Evolutionary conservation across 2,797 vertebrate genomes (phyloP).

Genomic region (Cynopterus sphinx): DNA sequence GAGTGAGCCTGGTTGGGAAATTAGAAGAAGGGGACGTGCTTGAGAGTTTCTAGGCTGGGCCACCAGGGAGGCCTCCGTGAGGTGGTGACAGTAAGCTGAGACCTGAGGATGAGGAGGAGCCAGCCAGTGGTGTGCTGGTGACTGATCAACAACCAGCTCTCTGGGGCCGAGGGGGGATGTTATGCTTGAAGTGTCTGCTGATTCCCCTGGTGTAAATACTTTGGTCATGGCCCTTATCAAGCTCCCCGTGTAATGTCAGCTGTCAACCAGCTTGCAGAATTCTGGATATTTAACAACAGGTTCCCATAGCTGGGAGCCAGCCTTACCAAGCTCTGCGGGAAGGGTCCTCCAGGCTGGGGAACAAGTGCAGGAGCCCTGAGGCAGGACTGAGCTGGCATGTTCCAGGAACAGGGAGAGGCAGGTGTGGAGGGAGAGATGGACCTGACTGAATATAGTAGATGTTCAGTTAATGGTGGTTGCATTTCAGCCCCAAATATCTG

Average conservation of each 20-base stretch:
- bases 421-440: not conserved
- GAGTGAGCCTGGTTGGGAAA: not conserved
- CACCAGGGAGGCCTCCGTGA: not conserved
- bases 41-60: not conserved
- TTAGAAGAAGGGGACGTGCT: rapidly evolving
- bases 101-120: not conserved
- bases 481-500: not conserved
- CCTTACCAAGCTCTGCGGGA: not conserved
- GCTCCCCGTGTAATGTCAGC: not conserved
- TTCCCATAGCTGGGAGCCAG: not conserved
- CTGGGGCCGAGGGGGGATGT: rapidly evolving
- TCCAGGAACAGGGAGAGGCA: not conserved
- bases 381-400: not conserved
- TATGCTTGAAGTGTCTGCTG: not conserved
- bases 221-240: rapidly evolving
- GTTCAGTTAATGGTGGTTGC: not conserved
- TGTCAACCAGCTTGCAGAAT: not conserved
- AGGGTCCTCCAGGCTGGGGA: not conserved
- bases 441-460: rapidly evolving
- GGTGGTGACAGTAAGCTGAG: not conserved
- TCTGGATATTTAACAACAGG: not conserved
- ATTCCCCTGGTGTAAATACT: not conserved
- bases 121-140: not conserved
- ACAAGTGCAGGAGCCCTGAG: not conserved
- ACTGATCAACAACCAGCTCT: not conserved